Conservation (phyloP, 2,113 vertebrate species). For the Tachysurus fulvidraco region DNA sequence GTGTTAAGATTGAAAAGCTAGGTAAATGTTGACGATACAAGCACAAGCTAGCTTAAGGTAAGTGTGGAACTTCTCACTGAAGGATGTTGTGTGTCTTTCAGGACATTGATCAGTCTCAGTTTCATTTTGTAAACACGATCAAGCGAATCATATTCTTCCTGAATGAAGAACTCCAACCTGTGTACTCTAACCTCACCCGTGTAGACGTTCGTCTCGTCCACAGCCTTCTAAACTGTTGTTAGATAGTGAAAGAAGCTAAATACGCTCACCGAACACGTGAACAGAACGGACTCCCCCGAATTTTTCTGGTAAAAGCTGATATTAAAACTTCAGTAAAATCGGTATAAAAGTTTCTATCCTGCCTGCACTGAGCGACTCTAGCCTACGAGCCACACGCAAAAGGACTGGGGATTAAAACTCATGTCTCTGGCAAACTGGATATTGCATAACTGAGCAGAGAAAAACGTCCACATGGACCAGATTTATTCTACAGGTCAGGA, state of each 20-base stretch:
- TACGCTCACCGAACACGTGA: background rate
- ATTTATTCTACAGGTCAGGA: background rate
- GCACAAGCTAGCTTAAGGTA: background rate
- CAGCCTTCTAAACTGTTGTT: background rate
- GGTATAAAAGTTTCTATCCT: background rate
- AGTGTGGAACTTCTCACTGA: background rate
- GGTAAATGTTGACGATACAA: conserved; percentile 10
- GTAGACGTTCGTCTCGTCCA: background rate
- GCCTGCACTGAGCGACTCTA: background rate
- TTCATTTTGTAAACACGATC: conserved; percentile 38
- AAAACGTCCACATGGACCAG: background rate
- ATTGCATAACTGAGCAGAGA: background rate
- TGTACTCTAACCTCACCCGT: background rate
- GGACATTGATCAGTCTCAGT: conserved; percentile 26
- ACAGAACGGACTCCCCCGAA: background rate
- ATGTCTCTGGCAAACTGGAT: background rate
- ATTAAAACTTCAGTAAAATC: background rate
- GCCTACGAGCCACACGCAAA: background rate
- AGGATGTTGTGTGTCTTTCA: background rate
- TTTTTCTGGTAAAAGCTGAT: background rate
- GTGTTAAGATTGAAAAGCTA: conserved; percentile 17
- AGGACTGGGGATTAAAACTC: background rate
- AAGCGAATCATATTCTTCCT: background rate
- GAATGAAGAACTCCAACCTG: conserved; percentile 6
- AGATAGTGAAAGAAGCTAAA: background rate